Evolutionary conservation across 2,113 vertebrate genomes (phyloP), one percentile per base, ranked within the genome.

Genomic region (Anthoscopus minutus): DNA sequence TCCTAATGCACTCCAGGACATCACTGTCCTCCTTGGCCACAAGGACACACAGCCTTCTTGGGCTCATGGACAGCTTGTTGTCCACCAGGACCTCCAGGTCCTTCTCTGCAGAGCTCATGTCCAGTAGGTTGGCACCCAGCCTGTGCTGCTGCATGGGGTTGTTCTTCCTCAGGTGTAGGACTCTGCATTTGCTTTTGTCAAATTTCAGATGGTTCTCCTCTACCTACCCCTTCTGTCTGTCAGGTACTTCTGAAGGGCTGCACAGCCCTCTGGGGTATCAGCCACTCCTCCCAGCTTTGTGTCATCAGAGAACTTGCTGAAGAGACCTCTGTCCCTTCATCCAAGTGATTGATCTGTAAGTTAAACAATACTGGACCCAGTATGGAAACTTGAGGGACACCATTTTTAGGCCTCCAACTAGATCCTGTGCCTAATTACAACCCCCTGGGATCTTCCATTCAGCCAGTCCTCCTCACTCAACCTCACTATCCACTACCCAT

Each of bases 261-360:
- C 31, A 22, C 42, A 57, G 13, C 3, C 0, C 35, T 42, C 17
- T 35, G 25, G 42, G 17, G 3, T 48, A 22, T 64, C 0, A 0
- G 15, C 25, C 11, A 22, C 25, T 56, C 21, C 7, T 88, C 30
- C 1, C 25, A 71, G 14, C 1, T 8, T 31, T 64, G 35, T 64
- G 48, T 35, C 11, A 16, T 31, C 57, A 18, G 21, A 4, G 4
- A 56, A 27, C 42, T 42, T 64, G 15, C 13, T n/a, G 31, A 48
- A 37, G 25, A 22, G 11, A 17, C 21, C 0, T 48, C 25, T 80
- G 21, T 22, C 5, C 22, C 27, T 65, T 31, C 35, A 42, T 31
- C 30, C 57, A 57, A 27, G 42, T 31, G 4, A 50, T 2, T 48
- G 31, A 27, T 64, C 0, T 0, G 2, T 42, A 33, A 64, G 14